Evolutionary conservation across 2,888 invertebrate genomes (phyloP), one percentile per base, ranked within the genome.

Genomic region (Baronia brevicornis): DNA sequence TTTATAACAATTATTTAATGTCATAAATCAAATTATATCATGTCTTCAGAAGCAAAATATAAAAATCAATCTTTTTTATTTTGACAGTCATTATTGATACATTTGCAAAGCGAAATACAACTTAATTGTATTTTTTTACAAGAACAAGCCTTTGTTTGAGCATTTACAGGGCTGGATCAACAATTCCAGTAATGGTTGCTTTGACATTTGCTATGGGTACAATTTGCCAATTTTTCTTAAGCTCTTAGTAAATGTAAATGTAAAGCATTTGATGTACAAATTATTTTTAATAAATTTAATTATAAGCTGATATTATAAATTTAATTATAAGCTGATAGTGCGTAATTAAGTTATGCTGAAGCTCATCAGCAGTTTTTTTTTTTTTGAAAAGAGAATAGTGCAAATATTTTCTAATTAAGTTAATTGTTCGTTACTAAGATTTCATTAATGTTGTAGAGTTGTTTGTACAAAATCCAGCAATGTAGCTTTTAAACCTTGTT

Each of bases 51-150:
- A n/a, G n/a, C n/a, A n/a, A n/a, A n/a, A n/a, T n/a, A n/a, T n/a
- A n/a, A n/a, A 24, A 24, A 24, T 24, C 17, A 36, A 8, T 15
- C 19, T 4, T 33, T 28, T 37, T 33, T 37, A 33, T 36, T 39
- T 36, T 36, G 17, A 36, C 36, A 36, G 6, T 36, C 25, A 24
- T 28, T 32, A 34, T 33, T 33, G n/a, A 38, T 33, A 24, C 38
- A 33, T 38, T 38, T 33, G 11, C 38, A 35, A 5, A 36, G 15
- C 19, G 15, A 32, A 32, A 48, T 41, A 38, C 43, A 43, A 43
- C 6, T 12, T 15, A 44, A 11, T 38, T 38, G 18, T 45, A 28
- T 43, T 40, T 48, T 44, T 48, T 51, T 46, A 30, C 36, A 34
- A 34, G 9, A 26, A 34, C 30, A 38, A 28, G 29, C 19, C 39